These are phyloP conservation scores for Paramuricea clavata DNA, from an alignment of 92 coral and sea anemone species.

Conservation along the genomic window DNA sequence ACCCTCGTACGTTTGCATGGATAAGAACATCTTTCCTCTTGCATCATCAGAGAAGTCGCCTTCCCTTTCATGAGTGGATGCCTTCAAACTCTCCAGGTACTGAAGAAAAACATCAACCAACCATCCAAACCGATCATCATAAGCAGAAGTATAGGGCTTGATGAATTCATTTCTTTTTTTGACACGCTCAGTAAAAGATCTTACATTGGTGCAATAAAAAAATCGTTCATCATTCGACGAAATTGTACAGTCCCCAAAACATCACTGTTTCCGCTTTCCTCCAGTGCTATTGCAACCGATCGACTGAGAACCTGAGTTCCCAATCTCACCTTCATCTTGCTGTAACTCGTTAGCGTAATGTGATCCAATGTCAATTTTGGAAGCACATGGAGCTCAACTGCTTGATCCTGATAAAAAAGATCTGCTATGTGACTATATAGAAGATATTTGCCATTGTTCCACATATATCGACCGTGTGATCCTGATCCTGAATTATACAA, in stretches of 20 bases:
- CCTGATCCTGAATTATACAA: constrained; percentile 44
- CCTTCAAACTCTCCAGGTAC: constrained; percentile 31
- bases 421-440: constrained; percentile 39
- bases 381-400: constrained; percentile 10
- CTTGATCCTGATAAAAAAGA: constrained; percentile 32
- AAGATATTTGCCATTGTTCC: constrained; percentile 46
- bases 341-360: constrained; percentile 19
- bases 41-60: constrained; percentile 69
- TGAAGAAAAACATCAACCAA: constrained; percentile 17
- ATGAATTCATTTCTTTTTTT: constrained; percentile 71
- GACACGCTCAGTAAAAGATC: constrained; percentile 62
- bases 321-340: constrained; percentile 38
- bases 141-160: constrained; percentile 72
- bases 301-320: constrained; percentile 36
- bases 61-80: constrained; percentile 26
- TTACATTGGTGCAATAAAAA: no score
- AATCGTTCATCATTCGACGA: no score
- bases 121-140: constrained; percentile 69
- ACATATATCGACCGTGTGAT: constrained; percentile 22
- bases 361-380: constrained; percentile 41
- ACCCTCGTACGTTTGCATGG: constrained; percentile 57
- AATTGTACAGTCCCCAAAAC: no score
- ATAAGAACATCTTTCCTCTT: constrained; percentile 57
- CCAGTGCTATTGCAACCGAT: constrained; percentile 5
- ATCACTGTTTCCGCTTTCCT: constrained; percentile 24